Evolutionary conservation across 37 sponge, comb jelly and placozoan genomes (phyloP).

Genomic region (Cliona cf. orientalis): DNA sequence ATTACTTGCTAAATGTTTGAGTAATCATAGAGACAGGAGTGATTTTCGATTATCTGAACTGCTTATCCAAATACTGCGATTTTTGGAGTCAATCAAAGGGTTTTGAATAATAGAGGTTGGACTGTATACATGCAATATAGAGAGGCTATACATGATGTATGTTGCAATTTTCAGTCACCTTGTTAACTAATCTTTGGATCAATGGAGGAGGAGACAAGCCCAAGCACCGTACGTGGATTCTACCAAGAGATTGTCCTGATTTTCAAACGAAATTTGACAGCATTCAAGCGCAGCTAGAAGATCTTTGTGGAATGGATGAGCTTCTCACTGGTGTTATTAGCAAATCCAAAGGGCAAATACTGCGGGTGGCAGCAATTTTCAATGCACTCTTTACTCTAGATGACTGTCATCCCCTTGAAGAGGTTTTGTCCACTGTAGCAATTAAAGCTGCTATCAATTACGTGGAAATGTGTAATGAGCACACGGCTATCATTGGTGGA

Average conservation of each 20-base stretch:
- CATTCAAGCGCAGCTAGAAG: not conserved
- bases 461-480: not conserved
- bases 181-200: not conserved
- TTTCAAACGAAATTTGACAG: not conserved
- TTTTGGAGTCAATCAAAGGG: no score
- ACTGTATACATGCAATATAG: no score
- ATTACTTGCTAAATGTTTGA: no score
- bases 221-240: not conserved
- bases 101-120: no score
- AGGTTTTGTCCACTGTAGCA: not conserved
- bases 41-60: no score
- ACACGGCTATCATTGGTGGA: not conserved
- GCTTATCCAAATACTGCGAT: no score
- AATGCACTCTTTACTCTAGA: not conserved
- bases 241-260: not conserved
- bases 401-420: not conserved
- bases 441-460: conserved; percentile 5
- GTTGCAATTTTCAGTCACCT: not conserved
- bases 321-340: not conserved
- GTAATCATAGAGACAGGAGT: no score
- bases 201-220: conserved; percentile 1
- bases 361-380: not conserved
- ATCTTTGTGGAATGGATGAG: conserved; percentile 2
- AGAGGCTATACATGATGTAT: no score
- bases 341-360: conserved; percentile 8